Conservation (phyloP, 2,797 vertebrate species). For the Muraenolepis orangiensis region DNA sequence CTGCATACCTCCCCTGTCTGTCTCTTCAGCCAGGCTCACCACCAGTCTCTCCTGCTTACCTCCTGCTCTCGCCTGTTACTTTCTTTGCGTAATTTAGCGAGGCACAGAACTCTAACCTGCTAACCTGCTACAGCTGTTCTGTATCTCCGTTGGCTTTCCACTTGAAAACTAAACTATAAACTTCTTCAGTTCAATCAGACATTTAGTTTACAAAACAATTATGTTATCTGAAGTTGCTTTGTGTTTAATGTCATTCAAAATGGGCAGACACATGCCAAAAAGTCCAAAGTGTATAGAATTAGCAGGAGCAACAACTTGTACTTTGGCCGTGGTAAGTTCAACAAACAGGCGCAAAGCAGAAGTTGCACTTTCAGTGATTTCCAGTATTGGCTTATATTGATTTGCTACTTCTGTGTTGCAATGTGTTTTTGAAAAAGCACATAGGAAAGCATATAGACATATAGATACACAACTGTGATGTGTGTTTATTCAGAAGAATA, state of each 20-base stretch:
- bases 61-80: too few species aligned
- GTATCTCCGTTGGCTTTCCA: too few species aligned
- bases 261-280: neutral
- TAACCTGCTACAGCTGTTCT: neutral
- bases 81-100: neutral
- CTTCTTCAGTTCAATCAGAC: too few species aligned
- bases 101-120: neutral
- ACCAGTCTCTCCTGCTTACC: too few species aligned
- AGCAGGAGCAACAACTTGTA: conserved; percentile 29
- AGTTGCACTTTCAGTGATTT: conserved; percentile 37
- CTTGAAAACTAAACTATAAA: too few species aligned
- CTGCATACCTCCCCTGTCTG: too few species aligned
- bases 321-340: conserved; percentile 33
- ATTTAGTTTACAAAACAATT: too few species aligned
- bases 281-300: conserved; percentile 15
- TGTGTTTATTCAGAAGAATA: conserved; percentile 1
- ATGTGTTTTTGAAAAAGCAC: neutral
- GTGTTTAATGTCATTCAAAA: neutral
- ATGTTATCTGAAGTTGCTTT: too few species aligned
- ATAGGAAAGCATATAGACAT: neutral
- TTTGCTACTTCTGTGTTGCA: neutral
- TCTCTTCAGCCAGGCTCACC: too few species aligned
- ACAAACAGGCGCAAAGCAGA: neutral
- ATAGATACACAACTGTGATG: neutral
- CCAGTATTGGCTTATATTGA: conserved; percentile 37